A percentile compares a stretch with the other conserved stretches of the same genome.
Conservation (phyloP, 2,113 vertebrate genomes). For the Corvus moneduloides region DNA sequence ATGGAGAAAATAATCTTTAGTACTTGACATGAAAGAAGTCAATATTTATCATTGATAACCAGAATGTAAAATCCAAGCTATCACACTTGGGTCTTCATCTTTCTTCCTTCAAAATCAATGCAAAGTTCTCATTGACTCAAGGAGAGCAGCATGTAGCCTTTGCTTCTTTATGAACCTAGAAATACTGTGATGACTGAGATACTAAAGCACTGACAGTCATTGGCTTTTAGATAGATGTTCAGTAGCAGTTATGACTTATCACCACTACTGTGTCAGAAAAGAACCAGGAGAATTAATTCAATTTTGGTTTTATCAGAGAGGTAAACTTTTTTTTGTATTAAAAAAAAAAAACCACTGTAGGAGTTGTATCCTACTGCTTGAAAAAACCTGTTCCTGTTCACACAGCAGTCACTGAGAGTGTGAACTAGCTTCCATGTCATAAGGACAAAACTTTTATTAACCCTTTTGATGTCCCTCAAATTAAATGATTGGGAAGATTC, state of each 20-base stretch:
- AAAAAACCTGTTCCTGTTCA: neutral
- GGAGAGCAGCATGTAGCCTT: neutral
- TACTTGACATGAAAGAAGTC: neutral
- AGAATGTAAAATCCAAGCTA: neutral
- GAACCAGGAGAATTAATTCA: neutral
- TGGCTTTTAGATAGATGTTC: neutral
- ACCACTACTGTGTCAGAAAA: neutral
- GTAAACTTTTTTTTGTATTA: neutral
- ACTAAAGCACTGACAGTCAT: neutral
- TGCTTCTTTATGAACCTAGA: neutral
- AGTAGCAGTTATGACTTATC: neutral
- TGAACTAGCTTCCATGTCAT: neutral
- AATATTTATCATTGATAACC: constrained; percentile 11
- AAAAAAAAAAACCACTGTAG: neutral
- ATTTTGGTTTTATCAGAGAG: neutral
- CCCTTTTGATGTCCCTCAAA: neutral
- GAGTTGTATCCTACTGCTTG: neutral
- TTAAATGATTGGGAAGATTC: neutral
- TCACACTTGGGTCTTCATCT: neutral
- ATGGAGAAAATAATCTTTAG: neutral
- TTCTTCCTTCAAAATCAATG: neutral
- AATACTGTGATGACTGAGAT: neutral
- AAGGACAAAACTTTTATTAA: neutral
- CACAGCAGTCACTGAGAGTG: neutral
- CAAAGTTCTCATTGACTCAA: neutral